A percentile compares a stretch with the other conserved stretches of the same genome.
phyloP scores from a whole-genome alignment of 2,888 invertebrate genomes.

The Cyrtodaria siliqua region DNA sequence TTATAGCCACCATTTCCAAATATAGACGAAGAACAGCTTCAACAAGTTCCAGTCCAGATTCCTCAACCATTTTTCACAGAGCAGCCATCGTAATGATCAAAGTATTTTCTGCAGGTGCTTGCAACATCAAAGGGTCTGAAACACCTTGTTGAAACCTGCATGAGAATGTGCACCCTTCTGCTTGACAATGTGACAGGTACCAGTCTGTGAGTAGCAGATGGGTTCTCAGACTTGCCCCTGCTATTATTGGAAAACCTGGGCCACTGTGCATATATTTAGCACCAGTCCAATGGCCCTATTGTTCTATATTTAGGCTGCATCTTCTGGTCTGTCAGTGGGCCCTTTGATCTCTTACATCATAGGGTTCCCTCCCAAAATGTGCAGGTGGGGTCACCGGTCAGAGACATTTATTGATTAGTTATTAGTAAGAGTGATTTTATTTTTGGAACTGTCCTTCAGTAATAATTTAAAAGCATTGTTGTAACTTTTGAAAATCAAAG shows the following conservation, averaged over 20 bases:
- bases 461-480: too few species aligned
- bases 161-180: conserved; percentile 8
- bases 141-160: conserved; percentile 9
- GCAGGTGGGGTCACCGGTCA: conserved; percentile 29
- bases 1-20: conserved; percentile 3
- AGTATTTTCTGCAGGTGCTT: conserved; percentile 19
- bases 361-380: conserved; percentile 42
- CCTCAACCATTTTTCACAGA: background rate
- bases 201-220: conserved; percentile 46
- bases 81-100: background rate
- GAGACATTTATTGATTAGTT: background rate
- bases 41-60: conserved; percentile 9
- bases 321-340: background rate
- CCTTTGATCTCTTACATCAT: conserved; percentile 59
- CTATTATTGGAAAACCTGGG: conserved; percentile 31
- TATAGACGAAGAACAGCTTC: conserved; percentile 1
- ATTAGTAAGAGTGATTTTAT: too few species aligned
- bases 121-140: conserved; percentile 26
- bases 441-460: too few species aligned
- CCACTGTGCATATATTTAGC: conserved; percentile 35
- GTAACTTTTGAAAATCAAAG: too few species aligned
- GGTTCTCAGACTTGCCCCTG: conserved; percentile 21
- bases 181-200: conserved; percentile 6
- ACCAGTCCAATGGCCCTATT: conserved; percentile 26
- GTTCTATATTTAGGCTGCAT: conserved; percentile 16